Base-by-base conservation (phyloP, 1,140 invertebrate genomes). In the Philaenus spumarius region DNA sequence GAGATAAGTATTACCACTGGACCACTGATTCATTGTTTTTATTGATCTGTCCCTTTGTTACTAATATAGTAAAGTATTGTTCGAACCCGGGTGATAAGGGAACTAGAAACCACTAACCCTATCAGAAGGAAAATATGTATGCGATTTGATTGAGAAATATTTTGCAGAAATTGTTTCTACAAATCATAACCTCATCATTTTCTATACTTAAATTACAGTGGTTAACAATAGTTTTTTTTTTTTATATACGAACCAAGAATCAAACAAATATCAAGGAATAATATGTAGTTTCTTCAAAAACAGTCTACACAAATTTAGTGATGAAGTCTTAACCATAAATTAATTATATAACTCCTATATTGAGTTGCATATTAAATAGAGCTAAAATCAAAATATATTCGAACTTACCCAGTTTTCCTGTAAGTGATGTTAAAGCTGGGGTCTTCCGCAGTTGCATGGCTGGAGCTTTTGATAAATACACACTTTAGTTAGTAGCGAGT, bases 341-440 rank as follows among this genome's bases (percentile, higher is more conserved):
- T 54, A 48, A 20, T 22, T 17, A 26, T 19, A 17, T 17, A 56
- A 56, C 12, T 6, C n/a, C 23, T 23, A 53, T n/a, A 9, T 14
- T 20, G 15, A 53, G 23, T 53, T 53, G 5, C 3, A 3, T 53
- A 15, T 17, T 4, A 4, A 15, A 15, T 35, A 17, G 4, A 19
- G 15, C 19, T 30, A 43, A 26, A 1, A 55, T 6, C 4, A 23
- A 43, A 20, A 1, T 1, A 42, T 4, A 17, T 30, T n/a, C 54
- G 53, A 56, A 83, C 82, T 83, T 77, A 85, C 82, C 81, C 67
- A 84, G 77, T 66, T 80, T 76, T 65, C 77, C 77, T 66, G 82
- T 80, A 69, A 85, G 77, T 76, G 82, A 81, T 69, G 81, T 78
- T 77, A 85, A 80, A 78, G 82, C 82, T 69, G 79, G 77, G 73